Base-by-base conservation (phyloP, 2,888 invertebrate species). In the Reticulitermes lucifugus region DNA sequence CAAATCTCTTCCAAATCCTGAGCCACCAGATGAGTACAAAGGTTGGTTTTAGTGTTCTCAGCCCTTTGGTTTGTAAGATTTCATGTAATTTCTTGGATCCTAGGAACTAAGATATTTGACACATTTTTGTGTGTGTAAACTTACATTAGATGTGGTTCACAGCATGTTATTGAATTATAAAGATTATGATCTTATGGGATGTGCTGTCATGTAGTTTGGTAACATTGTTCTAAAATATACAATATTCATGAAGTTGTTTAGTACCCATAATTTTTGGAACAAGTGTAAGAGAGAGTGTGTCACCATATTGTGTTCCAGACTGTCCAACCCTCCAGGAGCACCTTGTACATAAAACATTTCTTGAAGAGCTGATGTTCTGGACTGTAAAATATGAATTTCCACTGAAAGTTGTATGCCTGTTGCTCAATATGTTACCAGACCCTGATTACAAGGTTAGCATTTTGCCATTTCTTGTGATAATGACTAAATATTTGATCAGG, bases 281-380 rank as follows among this genome's bases (percentile, higher is more conserved):
- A 55, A 18, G 55, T 46, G 35, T 46, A 55, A 18, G 18, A 55
- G 14, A 14, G 55, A 18, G 4, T 55, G 14, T 14, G 18, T 55
- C 14, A 55, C 18, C 55, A 55, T 18, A 7, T 51, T 22, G 2
- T 51, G 22, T 88, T 88, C 79, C 85, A 90, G 93, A 97, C 90
- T 94, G 96, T 89, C 95, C 96, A 1, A 96, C 96, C 0, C 91
- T 97, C 84, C 95, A 96, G 89, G 95, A 96, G 88, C 94, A 95
- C 55, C 92, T 98, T 70, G 93, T 94, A 59, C 98, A 98, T 91
- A 94, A 94, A 88, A 97, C 97, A 0, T 94, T 98, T 87, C 92
- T 98, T 35, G 98, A 99, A 91, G 99, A 99, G 92, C 94, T 99
- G 88, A 97, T 99, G 88, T 99, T 99, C 92, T 99, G 99, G 99